These are phyloP conservation scores for Phataginus tricuspis DNA, from an alignment of 2,797 vertebrate genomes.

Conservation along the genomic window DNA sequence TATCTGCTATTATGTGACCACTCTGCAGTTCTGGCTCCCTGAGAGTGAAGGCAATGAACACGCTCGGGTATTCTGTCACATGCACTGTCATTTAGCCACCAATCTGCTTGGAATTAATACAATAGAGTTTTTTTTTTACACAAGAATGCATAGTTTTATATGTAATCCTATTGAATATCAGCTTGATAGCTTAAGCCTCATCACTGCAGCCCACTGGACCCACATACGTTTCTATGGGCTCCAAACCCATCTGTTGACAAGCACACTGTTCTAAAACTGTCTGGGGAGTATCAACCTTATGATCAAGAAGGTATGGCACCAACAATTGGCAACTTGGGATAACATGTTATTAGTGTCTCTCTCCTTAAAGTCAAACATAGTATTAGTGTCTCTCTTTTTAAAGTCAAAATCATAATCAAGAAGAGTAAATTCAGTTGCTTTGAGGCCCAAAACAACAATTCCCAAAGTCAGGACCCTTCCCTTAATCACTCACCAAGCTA, in stretches of 20 bases:
- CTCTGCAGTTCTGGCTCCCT: background rate
- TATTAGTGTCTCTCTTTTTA: background rate
- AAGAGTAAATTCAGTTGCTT: slow-evolving; percentile 2
- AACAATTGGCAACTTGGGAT: background rate
- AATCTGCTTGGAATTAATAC: background rate
- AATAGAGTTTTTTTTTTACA: background rate
- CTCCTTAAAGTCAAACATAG: background rate
- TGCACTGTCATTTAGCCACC: background rate
- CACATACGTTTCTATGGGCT: background rate
- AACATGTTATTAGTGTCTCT: background rate
- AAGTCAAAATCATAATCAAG: background rate
- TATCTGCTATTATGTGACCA: background rate
- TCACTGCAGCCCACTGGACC: background rate
- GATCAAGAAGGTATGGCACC: background rate
- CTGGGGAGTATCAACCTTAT: background rate
- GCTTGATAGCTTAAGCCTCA: background rate
- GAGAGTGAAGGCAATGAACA: background rate
- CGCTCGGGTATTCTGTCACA: accelerated
- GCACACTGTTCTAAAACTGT: background rate
- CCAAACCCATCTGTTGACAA: background rate
- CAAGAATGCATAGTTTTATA: background rate
- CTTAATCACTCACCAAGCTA: background rate
- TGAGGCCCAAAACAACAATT: background rate
- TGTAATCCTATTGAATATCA: background rate
- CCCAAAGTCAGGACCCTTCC: background rate